Base-by-base conservation (phyloP, 1,140 invertebrate species). In the Agraylea sexmaculata region DNA sequence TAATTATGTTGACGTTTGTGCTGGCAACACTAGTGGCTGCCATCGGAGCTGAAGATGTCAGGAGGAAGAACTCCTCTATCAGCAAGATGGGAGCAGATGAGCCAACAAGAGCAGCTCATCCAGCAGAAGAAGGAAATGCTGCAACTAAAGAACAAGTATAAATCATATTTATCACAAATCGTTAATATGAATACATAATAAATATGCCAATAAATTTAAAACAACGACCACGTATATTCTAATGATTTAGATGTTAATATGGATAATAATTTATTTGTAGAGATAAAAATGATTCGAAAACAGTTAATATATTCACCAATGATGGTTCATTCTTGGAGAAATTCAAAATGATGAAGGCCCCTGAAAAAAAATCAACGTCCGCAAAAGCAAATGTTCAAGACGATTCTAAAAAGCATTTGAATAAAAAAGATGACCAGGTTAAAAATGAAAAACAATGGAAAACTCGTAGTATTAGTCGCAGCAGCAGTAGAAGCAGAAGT, bases 271-370 rank as follows among this genome's bases (percentile, higher is more conserved):
- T n/a, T n/a, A n/a, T n/a, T n/a, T n/a, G n/a, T n/a, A n/a, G n/a
- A n/a, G n/a, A n/a, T n/a, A n/a, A n/a, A n/a, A n/a, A n/a, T n/a
- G n/a, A n/a, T n/a, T n/a, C 60, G 49, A 60, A 65, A 52, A 12
- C 10, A 10, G 47, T 73, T 27, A 81, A 81, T 58, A 63, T 77
- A 34, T 87, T 86, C 59, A 76, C 74, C 15, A 86, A 86, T 64
- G 83, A 87, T 65, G 83, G 83, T 4, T 81, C 76, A 50, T 87
- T 87, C 54, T 60, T 87, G 48, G 80, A 80, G 54, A 79, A 83
- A 39, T 87, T 83, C 53, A 82, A 77, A 27, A 46, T 47, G 28
- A 27, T 50, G 25, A 17, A 44, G 39, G 20, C 20, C 16, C 10
- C 30, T 21, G 10, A 34, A 31, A 31, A 44, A 39, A 23, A 28